phyloP scores from a whole-genome alignment of 2,888 invertebrate genomes.

The Zeuzera pyrina region DNA sequence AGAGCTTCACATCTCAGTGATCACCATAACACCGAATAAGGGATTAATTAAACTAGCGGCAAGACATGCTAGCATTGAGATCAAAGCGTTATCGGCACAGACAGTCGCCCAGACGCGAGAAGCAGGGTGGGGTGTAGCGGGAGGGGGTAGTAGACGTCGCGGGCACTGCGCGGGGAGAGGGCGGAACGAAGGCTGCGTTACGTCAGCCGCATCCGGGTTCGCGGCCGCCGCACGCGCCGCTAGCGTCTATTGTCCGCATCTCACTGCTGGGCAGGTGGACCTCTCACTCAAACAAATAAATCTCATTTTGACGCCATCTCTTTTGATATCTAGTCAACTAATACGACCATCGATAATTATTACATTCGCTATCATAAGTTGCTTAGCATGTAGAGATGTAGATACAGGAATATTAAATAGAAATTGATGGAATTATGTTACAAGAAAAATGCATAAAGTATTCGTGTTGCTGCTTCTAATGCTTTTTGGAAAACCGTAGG shows the following conservation, averaged over 20 bases:
- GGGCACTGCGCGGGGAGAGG: constrained; percentile 18
- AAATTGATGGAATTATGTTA: too few relatives aligned
- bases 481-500: too few relatives aligned
- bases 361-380: too few relatives aligned
- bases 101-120: constrained; percentile 54
- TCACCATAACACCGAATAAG: too few relatives aligned
- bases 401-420: too few relatives aligned
- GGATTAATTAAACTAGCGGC: constrained; percentile 29
- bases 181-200: constrained; percentile 34
- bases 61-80: constrained; percentile 1
- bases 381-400: too few relatives aligned
- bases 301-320: too few relatives aligned
- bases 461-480: too few relatives aligned
- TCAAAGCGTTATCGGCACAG: constrained; percentile 30
- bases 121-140: constrained; percentile 27
- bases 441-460: too few relatives aligned
- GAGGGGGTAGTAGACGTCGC: constrained; percentile 11
- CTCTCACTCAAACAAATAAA: constrained; percentile 14
- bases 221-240: constrained; percentile 59
- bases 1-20: too few relatives aligned
- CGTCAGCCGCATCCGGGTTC: constrained; percentile 66
- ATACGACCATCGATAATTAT: too few relatives aligned
- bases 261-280: constrained; percentile 24
- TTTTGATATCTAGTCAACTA: too few relatives aligned
- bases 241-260: constrained; percentile 25